A percentile compares a stretch with the other conserved stretches of the same genome.
Conservation (phyloP, 1,140 invertebrate genomes). For the Agraylea sexmaculata region DNA sequence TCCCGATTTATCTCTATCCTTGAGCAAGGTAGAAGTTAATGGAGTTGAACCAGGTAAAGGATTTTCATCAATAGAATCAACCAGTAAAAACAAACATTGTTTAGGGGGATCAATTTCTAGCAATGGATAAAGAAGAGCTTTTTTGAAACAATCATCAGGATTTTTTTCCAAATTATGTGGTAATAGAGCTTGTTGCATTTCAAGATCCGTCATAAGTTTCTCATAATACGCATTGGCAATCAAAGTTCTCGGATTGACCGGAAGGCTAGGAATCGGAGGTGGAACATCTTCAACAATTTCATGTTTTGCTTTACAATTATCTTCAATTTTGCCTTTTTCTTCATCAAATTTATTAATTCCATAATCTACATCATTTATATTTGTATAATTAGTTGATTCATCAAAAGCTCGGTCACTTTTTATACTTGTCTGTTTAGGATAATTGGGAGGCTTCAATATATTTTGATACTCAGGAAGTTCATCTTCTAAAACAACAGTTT, state of each 20-base stretch:
- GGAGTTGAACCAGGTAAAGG: slow-evolving; percentile 26
- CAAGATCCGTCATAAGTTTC: slow-evolving; percentile 60
- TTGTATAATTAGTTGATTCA: too few species aligned
- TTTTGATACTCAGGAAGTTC: slow-evolving; percentile 35
- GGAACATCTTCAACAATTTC: slow-evolving; percentile 27
- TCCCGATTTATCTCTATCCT: slow-evolving; percentile 25
- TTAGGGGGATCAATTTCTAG: slow-evolving; percentile 74
- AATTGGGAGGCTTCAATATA: slow-evolving; percentile 24
- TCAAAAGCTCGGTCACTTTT: slow-evolving; percentile 17
- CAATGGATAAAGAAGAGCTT: slow-evolving; percentile 74
- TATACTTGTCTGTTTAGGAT: slow-evolving; percentile 18
- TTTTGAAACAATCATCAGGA: slow-evolving; percentile 84
- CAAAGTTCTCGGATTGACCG: slow-evolving; percentile 47
- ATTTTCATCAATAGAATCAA: slow-evolving; percentile 86
- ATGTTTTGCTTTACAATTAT: slow-evolving; percentile 8
- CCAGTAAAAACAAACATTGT: slow-evolving; percentile 71
- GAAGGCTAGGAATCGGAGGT: slow-evolving; percentile 46
- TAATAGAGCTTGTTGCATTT: slow-evolving; percentile 58
- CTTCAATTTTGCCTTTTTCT: slow-evolving; percentile 9
- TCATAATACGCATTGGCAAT: slow-evolving; percentile 74
- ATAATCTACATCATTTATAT: too few species aligned
- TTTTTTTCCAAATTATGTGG: slow-evolving; percentile 65
- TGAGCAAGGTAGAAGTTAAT: slow-evolving; percentile 29
- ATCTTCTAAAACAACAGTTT: slow-evolving; percentile 15
- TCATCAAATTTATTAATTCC: too few species aligned